phyloP scores from a whole-genome alignment of 2,113 vertebrate species.

The Neopipo cinnamomea region DNA sequence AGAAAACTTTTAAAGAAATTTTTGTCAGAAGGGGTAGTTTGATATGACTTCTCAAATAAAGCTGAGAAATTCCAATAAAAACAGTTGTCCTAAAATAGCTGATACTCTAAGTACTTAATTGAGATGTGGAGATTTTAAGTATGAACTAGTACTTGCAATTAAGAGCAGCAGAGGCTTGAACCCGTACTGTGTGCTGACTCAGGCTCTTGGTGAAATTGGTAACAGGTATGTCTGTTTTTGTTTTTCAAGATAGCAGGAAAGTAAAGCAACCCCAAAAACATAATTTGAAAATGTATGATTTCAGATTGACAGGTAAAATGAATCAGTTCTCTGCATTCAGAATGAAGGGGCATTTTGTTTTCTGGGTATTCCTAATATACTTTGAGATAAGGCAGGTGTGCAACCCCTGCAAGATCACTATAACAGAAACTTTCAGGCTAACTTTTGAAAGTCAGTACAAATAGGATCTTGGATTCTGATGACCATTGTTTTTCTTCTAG shows the following conservation, averaged over 20 bases:
- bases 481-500: not conserved
- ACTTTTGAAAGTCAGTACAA: not conserved
- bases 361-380: accelerated
- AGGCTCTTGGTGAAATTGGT: not conserved
- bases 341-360: not conserved
- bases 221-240: not conserved
- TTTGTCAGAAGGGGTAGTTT: not conserved
- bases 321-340: not conserved
- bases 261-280: not conserved
- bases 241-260: not conserved
- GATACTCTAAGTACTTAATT: not conserved
- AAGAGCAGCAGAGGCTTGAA: not conserved
- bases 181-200: not conserved
- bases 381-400: not conserved
- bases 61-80: not conserved
- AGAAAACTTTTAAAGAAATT: not conserved
- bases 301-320: not conserved
- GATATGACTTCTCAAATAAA: not conserved
- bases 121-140: not conserved
- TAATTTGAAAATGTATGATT: not conserved
- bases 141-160: not conserved
- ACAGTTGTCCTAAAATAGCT: not conserved
- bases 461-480: not conserved
- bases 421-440: not conserved
- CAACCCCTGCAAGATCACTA: not conserved